Evolutionary conservation across 2,797 vertebrate species (phyloP).

Genomic region (Percopsis omiscomaycus): DNA sequence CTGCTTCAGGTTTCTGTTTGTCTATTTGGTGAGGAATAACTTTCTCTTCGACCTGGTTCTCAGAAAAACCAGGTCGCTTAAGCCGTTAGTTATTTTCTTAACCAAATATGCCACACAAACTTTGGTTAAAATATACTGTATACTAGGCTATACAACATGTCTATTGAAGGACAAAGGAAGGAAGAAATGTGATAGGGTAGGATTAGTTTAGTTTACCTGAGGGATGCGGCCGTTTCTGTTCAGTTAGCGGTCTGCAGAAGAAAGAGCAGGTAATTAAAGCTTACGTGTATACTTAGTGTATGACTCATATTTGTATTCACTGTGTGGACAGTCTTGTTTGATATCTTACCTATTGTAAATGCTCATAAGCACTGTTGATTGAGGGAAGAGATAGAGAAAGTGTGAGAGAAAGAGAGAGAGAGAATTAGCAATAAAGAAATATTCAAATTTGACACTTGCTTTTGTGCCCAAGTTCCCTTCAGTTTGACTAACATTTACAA

Average conservation of each 20-base stretch:
- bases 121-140: neutral
- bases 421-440: constrained; percentile 15
- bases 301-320: neutral
- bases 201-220: constrained; percentile 65
- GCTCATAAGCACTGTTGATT: constrained; percentile 73
- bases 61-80: neutral
- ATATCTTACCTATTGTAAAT: constrained; percentile 77
- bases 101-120: neutral
- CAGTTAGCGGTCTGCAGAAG: constrained; percentile 70
- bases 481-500: constrained; percentile 44
- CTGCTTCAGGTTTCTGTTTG: neutral
- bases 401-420: constrained; percentile 16
- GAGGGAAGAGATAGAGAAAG: constrained; percentile 24
- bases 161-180: neutral
- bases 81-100: neutral
- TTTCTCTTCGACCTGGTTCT: neutral
- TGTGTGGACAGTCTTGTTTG: neutral
- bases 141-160: neutral
- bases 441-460: neutral
- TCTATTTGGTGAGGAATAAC: neutral
- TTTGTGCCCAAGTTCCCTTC: constrained; percentile 14
- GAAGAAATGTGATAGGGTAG: neutral
- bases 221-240: constrained; percentile 74
- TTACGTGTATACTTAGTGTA: neutral
- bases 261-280: constrained; percentile 24